Evolutionary conservation across 2,888 invertebrate genomes (phyloP).

Genomic region (Blera fallax): DNA sequence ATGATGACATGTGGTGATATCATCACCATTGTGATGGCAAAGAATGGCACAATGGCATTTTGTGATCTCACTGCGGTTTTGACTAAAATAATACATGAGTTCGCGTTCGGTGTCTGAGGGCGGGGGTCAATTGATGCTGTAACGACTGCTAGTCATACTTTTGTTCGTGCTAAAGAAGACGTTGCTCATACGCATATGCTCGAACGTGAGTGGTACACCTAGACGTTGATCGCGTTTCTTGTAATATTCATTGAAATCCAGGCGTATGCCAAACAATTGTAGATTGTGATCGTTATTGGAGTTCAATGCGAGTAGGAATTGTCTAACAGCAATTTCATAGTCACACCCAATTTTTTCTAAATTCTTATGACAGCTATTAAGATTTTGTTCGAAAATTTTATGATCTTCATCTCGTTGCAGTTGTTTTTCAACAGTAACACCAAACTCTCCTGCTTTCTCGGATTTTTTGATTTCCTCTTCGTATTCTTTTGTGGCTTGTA

Average conservation of each 20-base stretch:
- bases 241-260: conserved; percentile 98
- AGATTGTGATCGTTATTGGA: conserved; percentile 92
- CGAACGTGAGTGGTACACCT: conserved; percentile 86
- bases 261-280: conserved; percentile 93
- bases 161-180: conserved; percentile 78
- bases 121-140: conserved; percentile 74
- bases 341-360: conserved; percentile 78
- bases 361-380: conserved; percentile 76
- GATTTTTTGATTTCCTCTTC: conserved; percentile 75
- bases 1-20: conserved; percentile 58
- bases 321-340: conserved; percentile 90
- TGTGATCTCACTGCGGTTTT: conserved; percentile 51
- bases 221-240: conserved; percentile 90
- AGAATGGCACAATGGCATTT: conserved; percentile 62
- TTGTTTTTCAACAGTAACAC: conserved; percentile 78
- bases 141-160: conserved; percentile 74
- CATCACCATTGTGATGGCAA: conserved; percentile 57
- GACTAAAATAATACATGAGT: conserved; percentile 43
- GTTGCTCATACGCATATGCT: conserved; percentile 85
- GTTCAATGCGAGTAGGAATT: conserved; percentile 92
- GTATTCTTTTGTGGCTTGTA: conserved; percentile 76
- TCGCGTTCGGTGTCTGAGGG: conserved; percentile 24
- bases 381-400: conserved; percentile 79
- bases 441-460: conserved; percentile 77
- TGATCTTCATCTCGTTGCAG: conserved; percentile 80